These are phyloP conservation scores for Euplexia lucipara DNA, from an alignment of 2,888 invertebrate species.

Conservation along the genomic window DNA sequence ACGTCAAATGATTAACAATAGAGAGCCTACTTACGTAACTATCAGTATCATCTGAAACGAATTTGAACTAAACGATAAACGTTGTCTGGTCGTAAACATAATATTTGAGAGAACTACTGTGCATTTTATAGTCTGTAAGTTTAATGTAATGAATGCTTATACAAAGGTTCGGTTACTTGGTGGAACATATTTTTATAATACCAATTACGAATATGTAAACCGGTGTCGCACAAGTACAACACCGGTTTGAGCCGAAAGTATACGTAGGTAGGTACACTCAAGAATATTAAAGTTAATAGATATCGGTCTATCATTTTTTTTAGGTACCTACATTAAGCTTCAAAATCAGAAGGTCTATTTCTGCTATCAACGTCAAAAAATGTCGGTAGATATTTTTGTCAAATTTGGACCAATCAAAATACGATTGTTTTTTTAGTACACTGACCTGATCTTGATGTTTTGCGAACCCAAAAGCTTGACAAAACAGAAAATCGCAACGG, in stretches of 20 bases:
- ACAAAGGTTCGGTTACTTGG: conserved; percentile 52
- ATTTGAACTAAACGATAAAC: conserved; percentile 60
- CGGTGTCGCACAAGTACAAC: conserved; percentile 23
- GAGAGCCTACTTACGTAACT: conserved; percentile 58
- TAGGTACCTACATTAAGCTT: background rate
- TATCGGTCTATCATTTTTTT: background rate
- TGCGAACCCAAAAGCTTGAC: no score
- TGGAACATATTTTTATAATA: conserved; percentile 53
- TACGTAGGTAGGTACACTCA: background rate
- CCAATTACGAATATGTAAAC: conserved; percentile 49
- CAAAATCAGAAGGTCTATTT: background rate
- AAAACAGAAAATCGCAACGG: background rate
- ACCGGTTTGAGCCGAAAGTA: conserved; percentile 9
- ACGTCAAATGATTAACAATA: conserved; percentile 72
- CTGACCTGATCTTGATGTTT: no score
- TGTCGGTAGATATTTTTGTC: no score
- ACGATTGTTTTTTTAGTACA: no score
- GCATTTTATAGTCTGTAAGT: conserved; percentile 61
- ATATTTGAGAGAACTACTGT: conserved; percentile 60
- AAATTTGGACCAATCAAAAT: no score
- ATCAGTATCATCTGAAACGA: conserved; percentile 52
- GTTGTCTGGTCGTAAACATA: conserved; percentile 61
- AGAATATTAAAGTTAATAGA: conserved; percentile 4
- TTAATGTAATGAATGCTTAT: conserved; percentile 53
- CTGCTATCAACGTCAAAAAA: no score